A percentile compares a stretch with the other conserved stretches of the same genome.
These are phyloP conservation scores for Vicugna pacos DNA, from an alignment of 2,113 vertebrate genomes.

Conservation along the genomic window DNA sequence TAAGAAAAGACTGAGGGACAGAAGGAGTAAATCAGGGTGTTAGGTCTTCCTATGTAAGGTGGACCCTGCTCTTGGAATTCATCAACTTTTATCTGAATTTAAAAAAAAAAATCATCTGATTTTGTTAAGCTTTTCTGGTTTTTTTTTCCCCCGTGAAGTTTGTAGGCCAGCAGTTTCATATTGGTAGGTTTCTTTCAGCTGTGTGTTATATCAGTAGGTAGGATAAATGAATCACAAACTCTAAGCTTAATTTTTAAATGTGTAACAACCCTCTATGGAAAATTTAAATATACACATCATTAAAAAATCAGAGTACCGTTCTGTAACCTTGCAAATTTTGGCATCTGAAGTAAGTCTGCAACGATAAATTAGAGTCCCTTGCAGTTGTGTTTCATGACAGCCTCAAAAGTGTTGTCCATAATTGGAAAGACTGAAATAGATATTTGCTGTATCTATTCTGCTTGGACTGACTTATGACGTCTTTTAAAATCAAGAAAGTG, in stretches of 20 bases:
- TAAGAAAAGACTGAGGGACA: not conserved
- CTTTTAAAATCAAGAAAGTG: not conserved
- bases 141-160: not conserved
- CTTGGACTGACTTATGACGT: not conserved
- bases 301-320: not conserved
- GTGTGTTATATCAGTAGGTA: not conserved
- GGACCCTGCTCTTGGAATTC: not conserved
- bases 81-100: not conserved
- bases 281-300: slow-evolving; percentile 41
- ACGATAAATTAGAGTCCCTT: slow-evolving; percentile 26
- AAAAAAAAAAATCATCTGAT: not conserved
- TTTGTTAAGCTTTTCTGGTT: slow-evolving; percentile 11
- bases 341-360: slow-evolving; percentile 43
- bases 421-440: not conserved
- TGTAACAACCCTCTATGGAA: slow-evolving; percentile 19
- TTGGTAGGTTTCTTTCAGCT: not conserved
- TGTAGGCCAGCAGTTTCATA: slow-evolving; percentile 29
- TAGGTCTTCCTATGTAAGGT: not conserved
- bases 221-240: slow-evolving; percentile 25
- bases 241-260: slow-evolving; percentile 48
- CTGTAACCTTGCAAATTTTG: slow-evolving; percentile 29
- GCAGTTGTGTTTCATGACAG: not conserved
- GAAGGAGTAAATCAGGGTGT: not conserved
- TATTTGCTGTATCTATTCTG: not conserved
- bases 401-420: not conserved